phyloP scores from a whole-genome alignment of 2,113 vertebrate genomes.

The Promerops cafer region DNA sequence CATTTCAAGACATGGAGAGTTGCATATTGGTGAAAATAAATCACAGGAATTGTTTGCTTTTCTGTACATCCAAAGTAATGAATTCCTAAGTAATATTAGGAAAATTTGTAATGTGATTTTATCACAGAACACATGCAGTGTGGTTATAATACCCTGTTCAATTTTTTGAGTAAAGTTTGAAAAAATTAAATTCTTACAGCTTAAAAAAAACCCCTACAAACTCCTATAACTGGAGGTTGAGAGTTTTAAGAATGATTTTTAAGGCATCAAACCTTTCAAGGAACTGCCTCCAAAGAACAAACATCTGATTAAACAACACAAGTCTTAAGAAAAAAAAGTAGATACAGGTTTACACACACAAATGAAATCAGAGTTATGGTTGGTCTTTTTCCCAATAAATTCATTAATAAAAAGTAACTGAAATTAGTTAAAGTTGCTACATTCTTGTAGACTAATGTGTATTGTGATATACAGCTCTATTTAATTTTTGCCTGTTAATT shows the following conservation, averaged over 20 bases:
- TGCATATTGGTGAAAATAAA: background rate
- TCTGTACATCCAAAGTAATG: background rate
- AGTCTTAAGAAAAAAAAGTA: background rate
- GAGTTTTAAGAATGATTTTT: background rate
- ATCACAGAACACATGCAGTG: accelerated
- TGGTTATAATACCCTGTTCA: accelerated
- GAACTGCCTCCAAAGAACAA: background rate
- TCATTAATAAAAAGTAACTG: background rate
- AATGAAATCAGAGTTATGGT: background rate
- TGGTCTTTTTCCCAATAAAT: background rate
- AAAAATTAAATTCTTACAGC: background rate
- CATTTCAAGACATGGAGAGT: background rate
- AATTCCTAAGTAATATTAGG: background rate
- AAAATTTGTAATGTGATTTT: background rate
- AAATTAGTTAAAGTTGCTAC: background rate
- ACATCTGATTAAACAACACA: background rate
- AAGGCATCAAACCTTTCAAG: background rate
- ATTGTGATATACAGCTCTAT: background rate
- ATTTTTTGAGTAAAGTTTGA: background rate
- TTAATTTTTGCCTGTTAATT: background rate
- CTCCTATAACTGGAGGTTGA: background rate
- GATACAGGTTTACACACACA: background rate
- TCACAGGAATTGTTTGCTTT: background rate
- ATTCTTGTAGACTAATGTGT: background rate
- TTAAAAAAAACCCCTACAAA: no score